Base-by-base conservation (phyloP, 2,113 vertebrate genomes). In the Tachycineta bicolor region DNA sequence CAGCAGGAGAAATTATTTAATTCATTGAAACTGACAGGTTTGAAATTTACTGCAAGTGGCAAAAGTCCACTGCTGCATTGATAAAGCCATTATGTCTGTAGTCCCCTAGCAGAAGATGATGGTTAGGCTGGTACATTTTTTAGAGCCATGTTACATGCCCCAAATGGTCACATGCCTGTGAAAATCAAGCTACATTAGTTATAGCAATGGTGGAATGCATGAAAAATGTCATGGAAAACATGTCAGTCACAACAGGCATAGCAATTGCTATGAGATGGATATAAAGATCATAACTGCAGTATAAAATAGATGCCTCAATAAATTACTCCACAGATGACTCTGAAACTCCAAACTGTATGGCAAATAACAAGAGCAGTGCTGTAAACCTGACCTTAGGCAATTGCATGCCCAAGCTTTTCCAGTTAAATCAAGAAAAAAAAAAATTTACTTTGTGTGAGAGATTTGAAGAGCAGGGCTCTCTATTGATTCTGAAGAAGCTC, bases 1-100 rank as follows among this genome's bases (percentile, higher is more conserved):
- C 15, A 81, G 41, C 65, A 83, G 41, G 23, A 90, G 9, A 59
- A 94, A 64, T 26, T 84, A 77, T 90, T 93, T 88, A 86, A 89
- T 89, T 92, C 25, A 81, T 46, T 53, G 91, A 96, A 94, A 53
- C 25, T 3, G 2, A 22, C 28, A n/a, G 52, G 22, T 88, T 34
- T 94, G 69, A 96, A 95, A 94, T 90, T 65, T 80, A 95, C 53
- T 12, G 15, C 37, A 91, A 64, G 21, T 56, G 25, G 44, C 83
- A 74, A 28, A 95, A 81, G n/a, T 56, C 71, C 78, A 74, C n/a
- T 41, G 60, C 19, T 62, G 18, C 34, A 73, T 59, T 73, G 56
- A 83, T 86, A 73, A 95, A 94, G 49, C 26, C 17, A n/a, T 63
- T 91, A 70, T 3, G 44, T 31, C 55, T 68, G 23, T 12, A 77